Evolutionary conservation across 2,797 vertebrate species (phyloP).

Genomic region (Falco columbarius): DNA sequence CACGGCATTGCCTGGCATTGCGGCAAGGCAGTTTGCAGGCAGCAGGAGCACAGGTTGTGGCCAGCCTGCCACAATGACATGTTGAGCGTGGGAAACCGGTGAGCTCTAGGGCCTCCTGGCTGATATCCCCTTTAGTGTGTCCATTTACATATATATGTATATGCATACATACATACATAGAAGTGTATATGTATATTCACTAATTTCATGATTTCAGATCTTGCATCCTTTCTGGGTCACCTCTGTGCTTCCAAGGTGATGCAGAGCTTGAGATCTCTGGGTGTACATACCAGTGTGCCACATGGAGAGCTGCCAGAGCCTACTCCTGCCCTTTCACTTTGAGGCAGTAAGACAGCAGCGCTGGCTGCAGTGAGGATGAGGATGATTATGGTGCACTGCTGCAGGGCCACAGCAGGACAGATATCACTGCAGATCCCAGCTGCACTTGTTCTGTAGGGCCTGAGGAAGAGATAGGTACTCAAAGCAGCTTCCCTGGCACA

Average conservation of each 20-base stretch:
- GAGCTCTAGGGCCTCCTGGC: not conserved
- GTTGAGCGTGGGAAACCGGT: not conserved
- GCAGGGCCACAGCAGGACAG: not conserved
- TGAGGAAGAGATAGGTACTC: not conserved
- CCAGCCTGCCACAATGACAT: not conserved
- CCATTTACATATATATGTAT: not conserved
- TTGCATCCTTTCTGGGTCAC: not conserved
- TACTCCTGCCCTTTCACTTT: not conserved
- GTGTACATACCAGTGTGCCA: fast-evolving
- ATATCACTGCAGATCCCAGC: not conserved
- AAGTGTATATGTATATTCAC: not conserved
- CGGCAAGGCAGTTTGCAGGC: not conserved
- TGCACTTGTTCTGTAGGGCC: not conserved
- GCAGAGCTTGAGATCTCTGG: not conserved
- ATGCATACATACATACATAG: not conserved
- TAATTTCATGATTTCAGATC: not conserved
- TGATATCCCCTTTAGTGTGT: not conserved
- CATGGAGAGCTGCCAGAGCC: not conserved
- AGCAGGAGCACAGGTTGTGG: not conserved
- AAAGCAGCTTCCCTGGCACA: not conserved
- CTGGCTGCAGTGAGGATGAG: not conserved
- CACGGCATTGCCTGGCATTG: not conserved
- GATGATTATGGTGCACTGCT: not conserved
- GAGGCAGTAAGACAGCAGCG: not conserved
- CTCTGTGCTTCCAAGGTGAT: not conserved